Conservation (phyloP, 2,113 vertebrate genomes). For the Acinonyx jubatus region DNA sequence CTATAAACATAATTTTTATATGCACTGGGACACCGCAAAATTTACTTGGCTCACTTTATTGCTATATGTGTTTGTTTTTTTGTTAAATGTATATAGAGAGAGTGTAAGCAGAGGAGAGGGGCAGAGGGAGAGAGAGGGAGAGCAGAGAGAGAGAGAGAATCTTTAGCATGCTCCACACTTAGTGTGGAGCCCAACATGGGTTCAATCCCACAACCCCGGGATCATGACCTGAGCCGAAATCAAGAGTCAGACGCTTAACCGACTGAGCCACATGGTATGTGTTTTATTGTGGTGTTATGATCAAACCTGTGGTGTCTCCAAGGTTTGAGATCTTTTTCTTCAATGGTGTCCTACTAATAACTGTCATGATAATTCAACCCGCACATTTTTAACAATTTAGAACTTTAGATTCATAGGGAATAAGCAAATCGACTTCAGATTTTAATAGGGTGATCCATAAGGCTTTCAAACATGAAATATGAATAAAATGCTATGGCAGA, state of each 20-base stretch:
- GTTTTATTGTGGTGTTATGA: neutral
- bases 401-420: neutral
- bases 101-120: no score
- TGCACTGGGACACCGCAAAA: neutral
- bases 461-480: neutral
- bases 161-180: no score
- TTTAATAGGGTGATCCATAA: neutral
- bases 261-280: neutral
- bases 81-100: no score
- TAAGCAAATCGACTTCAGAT: neutral
- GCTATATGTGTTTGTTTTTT: neutral
- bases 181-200: rapidly evolving
- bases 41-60: neutral
- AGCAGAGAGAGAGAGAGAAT: no score
- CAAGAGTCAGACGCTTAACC: no score
- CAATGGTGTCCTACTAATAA: neutral
- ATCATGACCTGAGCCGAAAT: no score
- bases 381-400: neutral
- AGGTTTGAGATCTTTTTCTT: neutral
- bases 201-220: no score
- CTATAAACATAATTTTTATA: neutral
- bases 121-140: no score
- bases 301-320: neutral
- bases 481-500: neutral
- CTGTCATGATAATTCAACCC: neutral